Percentiles rank a stretch among this genome's conserved stretches.
phyloP scores from a whole-genome alignment of 2,113 vertebrate genomes.

The Sisor rabdophorus region DNA sequence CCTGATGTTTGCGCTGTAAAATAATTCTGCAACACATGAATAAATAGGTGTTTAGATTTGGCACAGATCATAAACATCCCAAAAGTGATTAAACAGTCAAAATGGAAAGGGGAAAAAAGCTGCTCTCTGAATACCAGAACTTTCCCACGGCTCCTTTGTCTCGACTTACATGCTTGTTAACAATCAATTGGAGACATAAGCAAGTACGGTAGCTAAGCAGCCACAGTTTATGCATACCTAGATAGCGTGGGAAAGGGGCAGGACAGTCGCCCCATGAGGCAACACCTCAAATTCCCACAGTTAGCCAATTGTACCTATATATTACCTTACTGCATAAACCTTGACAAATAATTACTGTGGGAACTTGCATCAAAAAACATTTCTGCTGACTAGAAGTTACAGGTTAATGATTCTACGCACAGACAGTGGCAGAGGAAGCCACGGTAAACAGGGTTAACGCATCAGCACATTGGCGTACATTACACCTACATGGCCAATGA shows the following conservation, averaged over 20 bases:
- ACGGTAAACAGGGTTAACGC: conserved; percentile 34
- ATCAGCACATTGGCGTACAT: background rate
- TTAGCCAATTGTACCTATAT: conserved; percentile 52
- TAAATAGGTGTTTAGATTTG: background rate
- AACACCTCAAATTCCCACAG: conserved; percentile 76
- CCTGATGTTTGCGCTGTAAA: conserved; percentile 54
- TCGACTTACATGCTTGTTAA: conserved; percentile 66
- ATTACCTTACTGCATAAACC: conserved; percentile 60
- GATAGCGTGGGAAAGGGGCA: conserved; percentile 77
- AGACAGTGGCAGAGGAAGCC: conserved; percentile 43
- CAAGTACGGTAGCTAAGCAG: conserved; percentile 59
- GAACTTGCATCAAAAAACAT: conserved; percentile 67
- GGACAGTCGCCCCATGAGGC: conserved; percentile 46
- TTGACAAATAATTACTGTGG: conserved; percentile 70
- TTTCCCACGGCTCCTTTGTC: conserved; percentile 64
- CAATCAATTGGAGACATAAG: conserved; percentile 68
- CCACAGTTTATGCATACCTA: conserved; percentile 61
- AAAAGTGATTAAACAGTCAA: too few relatives aligned
- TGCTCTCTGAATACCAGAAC: background rate
- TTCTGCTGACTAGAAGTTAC: conserved; percentile 53
- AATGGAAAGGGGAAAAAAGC: too few relatives aligned
- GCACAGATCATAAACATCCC: background rate
- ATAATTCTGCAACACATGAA: conserved; percentile 65
- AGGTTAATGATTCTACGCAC: conserved; percentile 60
- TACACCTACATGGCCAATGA: conserved; percentile 17